A percentile compares a stretch with the other conserved stretches of the same genome.
These are phyloP conservation scores for Digitonthophagus gazella DNA, from an alignment of 2,888 invertebrate species.

Conservation along the genomic window DNA sequence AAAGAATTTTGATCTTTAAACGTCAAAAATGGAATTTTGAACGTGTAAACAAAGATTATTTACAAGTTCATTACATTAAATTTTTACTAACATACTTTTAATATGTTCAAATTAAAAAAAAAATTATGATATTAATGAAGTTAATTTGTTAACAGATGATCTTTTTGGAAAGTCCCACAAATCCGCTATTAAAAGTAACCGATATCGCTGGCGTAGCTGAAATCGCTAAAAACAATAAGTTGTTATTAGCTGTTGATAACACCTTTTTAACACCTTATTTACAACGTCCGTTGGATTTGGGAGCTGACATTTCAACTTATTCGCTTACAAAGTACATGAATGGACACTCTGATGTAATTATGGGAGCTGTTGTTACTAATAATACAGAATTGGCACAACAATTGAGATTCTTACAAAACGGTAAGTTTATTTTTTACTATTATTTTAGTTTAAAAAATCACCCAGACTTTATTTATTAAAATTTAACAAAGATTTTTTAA, in stretches of 20 bases:
- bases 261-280: slow-evolving; percentile 91
- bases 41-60: too few species aligned
- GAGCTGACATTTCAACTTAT: slow-evolving; percentile 88
- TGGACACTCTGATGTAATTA: slow-evolving; percentile 95
- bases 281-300: slow-evolving; percentile 86
- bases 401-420: slow-evolving; percentile 84
- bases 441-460: background rate
- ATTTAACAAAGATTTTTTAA: too few species aligned
- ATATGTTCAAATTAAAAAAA: too few species aligned
- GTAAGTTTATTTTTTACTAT: slow-evolving; percentile 51
- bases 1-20: too few species aligned
- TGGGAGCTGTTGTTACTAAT: slow-evolving; percentile 85
- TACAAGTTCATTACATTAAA: too few species aligned
- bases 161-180: slow-evolving; percentile 97
- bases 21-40: too few species aligned
- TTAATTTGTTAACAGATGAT: slow-evolving; percentile 65
- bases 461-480: background rate
- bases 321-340: slow-evolving; percentile 98
- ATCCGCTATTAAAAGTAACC: slow-evolving; percentile 86
- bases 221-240: slow-evolving; percentile 58
- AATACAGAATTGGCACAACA: slow-evolving; percentile 67
- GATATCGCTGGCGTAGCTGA: slow-evolving; percentile 76
- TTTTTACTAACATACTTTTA: too few species aligned
- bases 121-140: too few species aligned
- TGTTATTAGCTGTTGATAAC: slow-evolving; percentile 85